phyloP scores from a whole-genome alignment of 2,797 vertebrate species.

The Danio jaintianensis region DNA sequence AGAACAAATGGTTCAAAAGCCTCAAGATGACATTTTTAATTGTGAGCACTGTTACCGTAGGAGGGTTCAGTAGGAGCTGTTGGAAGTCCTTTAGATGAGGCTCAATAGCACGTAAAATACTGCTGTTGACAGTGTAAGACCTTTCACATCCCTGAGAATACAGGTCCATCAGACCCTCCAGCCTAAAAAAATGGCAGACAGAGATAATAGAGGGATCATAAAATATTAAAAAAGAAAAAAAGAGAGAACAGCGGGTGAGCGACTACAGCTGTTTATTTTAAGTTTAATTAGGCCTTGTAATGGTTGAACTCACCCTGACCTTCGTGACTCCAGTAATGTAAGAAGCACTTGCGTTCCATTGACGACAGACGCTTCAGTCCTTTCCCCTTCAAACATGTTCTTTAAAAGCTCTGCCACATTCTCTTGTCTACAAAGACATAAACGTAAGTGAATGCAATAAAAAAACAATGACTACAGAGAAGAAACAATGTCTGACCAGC shows the following conservation, averaged over 20 bases:
- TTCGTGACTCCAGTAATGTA: constrained; percentile 91
- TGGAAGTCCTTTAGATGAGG: constrained; percentile 96
- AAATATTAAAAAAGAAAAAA: background rate
- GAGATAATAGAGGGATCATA: background rate
- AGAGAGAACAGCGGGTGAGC: background rate
- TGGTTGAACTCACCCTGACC: constrained; percentile 84
- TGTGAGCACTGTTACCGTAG: constrained; percentile 82
- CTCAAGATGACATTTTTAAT: constrained; percentile 8
- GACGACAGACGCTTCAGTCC: constrained; percentile 90
- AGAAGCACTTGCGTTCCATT: constrained; percentile 95
- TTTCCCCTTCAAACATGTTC: constrained; percentile 93
- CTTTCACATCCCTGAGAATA: constrained; percentile 97
- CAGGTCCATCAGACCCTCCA: constrained; percentile 94
- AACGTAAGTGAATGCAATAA: background rate
- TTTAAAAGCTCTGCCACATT: constrained; percentile 91
- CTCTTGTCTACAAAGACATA: constrained; percentile 82
- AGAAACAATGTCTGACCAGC: background rate
- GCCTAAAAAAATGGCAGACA: constrained; percentile 70
- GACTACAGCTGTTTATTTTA: background rate
- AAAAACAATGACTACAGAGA: background rate
- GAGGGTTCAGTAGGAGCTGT: constrained; percentile 92
- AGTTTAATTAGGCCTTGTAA: background rate
- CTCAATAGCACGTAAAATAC: constrained; percentile 91
- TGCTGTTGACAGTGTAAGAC: constrained; percentile 90
- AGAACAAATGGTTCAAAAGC: background rate